Evolutionary conservation across 2,113 vertebrate genomes (phyloP).

Genomic region (Oceanites oceanicus): DNA sequence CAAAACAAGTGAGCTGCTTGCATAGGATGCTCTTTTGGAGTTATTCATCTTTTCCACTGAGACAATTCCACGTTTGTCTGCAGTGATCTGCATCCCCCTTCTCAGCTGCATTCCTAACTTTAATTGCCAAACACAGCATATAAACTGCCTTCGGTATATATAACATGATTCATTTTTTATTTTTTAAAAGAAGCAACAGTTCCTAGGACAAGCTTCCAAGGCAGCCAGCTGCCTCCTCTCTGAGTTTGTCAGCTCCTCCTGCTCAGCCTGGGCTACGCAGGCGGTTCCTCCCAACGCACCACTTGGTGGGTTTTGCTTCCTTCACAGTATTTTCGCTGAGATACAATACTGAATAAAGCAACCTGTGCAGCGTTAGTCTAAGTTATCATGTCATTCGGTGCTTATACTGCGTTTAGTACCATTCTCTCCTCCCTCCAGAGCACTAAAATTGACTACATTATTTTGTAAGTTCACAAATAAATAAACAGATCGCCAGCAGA

Average conservation of each 20-base stretch:
- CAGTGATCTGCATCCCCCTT: not conserved
- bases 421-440: not conserved
- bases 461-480: not conserved
- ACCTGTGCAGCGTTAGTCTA: not conserved
- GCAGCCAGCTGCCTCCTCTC: constrained; percentile 1
- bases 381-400: not conserved
- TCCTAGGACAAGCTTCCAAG: constrained; percentile 6
- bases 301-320: not conserved
- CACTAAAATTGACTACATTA: not conserved
- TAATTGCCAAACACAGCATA: not conserved
- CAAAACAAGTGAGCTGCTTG: not conserved
- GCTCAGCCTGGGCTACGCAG: not conserved
- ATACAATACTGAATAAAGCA: not conserved
- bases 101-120: constrained; percentile 2
- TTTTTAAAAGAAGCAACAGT: not conserved
- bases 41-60: constrained; percentile 14
- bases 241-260: not conserved
- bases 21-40: not conserved
- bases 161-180: not conserved
- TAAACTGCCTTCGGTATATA: not conserved
- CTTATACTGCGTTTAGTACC: not conserved
- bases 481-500: not conserved
- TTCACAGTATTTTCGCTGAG: not conserved
- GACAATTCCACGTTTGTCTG: not conserved
- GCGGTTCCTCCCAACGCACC: not conserved